Base-by-base conservation (phyloP, 2,888 invertebrate genomes). In the Diarsia rubi region DNA sequence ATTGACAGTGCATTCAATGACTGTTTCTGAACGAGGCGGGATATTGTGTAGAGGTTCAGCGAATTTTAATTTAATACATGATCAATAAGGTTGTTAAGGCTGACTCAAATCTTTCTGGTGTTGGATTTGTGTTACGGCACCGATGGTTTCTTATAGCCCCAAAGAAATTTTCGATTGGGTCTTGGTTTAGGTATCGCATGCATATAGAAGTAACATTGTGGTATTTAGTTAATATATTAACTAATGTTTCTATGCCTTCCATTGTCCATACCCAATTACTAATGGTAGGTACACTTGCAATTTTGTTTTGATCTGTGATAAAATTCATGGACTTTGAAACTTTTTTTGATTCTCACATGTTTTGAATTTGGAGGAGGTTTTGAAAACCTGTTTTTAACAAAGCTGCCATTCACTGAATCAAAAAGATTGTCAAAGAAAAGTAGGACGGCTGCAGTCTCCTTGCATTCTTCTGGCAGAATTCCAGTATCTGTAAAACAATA, bases 161-260 rank as follows among this genome's bases (percentile, higher is more conserved):
- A 68, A 82, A 82, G 19, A 75, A 78, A 59, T 75, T 80, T 11
- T 78, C 80, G 0, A 79, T 31, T 44, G 80, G 69, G 57, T 79
- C 79, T 42, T 79, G 77, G 27, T 79, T 82, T 6, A 79, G 63
- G 27, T 75, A 59, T 24, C 77, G 59, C 67, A 77, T 57, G 70
- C 72, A 71, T n/a, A 79, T 5, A 16, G 74, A 77, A 0, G 59
- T 70, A 27, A 75, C 16, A n/a, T 59, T 70, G 21, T 73, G 27
- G n/a, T 67, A 45, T 60, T 37, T 45, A 31, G 27, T 54, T 47
- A 72, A 54, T 6, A 62, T 45, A 52, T 75, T 70, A 9, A 63
- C 37, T n/a, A 76, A 24, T 27, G 12, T 37, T 67, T n/a, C n/a
- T n/a, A n/a, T 45, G 14, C 54, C 63, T 72, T 76, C 57, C 57